These are phyloP conservation scores for Tetramorium bicarinatum DNA, from an alignment of 2,888 invertebrate species.

Conservation along the genomic window DNA sequence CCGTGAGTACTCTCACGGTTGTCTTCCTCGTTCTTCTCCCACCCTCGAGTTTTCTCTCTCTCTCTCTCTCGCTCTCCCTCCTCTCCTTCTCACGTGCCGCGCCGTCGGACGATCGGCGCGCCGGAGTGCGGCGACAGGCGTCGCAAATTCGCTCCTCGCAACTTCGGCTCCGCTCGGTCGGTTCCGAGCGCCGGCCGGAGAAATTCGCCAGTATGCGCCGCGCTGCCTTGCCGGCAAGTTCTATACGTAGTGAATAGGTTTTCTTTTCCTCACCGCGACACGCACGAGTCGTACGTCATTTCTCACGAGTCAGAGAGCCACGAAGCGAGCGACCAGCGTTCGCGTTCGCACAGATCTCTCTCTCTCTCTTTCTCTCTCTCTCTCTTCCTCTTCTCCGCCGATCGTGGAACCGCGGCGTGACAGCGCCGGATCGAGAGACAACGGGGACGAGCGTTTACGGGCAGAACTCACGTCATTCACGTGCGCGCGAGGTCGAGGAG, in stretches of 20 bases:
- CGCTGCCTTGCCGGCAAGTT: slow-evolving; percentile 83
- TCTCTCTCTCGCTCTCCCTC: background rate
- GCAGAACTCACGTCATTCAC: background rate
- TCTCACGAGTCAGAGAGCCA: slow-evolving; percentile 5
- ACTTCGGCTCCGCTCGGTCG: slow-evolving; percentile 74
- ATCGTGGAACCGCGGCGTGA: background rate
- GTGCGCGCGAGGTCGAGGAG: background rate
- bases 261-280: background rate
- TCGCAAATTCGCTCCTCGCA: slow-evolving; percentile 80
- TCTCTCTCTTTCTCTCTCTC: background rate
- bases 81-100: slow-evolving; percentile 30
- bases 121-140: slow-evolving; percentile 74
- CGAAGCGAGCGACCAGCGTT: slow-evolving; percentile 11
- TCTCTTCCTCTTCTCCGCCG: background rate
- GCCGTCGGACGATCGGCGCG: slow-evolving; percentile 34
- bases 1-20: slow-evolving; percentile 3
- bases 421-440: no score
- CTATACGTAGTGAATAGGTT: slow-evolving; percentile 34
- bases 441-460: no score
- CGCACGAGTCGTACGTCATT: background rate
- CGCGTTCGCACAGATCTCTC: background rate
- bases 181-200: slow-evolving; percentile 72
- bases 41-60: background rate
- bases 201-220: slow-evolving; percentile 83
- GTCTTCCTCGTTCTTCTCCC: slow-evolving; percentile 40